Base-by-base conservation (phyloP, 1,140 invertebrate genomes). In the Euura saliciscinereae region DNA sequence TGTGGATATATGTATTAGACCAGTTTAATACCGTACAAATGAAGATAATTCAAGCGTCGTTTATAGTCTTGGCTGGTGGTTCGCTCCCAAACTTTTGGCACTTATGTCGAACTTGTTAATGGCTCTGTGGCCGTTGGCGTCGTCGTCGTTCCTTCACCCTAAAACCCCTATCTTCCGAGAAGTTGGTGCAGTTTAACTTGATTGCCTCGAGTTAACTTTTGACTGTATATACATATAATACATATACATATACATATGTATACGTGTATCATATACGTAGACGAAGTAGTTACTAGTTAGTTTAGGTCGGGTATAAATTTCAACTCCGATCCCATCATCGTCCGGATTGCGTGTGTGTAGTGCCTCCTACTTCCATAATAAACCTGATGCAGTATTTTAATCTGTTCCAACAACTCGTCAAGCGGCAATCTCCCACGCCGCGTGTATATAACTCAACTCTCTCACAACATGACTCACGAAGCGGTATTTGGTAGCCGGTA, bases 41-140 rank as follows among this genome's bases (percentile, higher is more conserved):
- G 28, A 28, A 28, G 28, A 28, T 28, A 28, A 1, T 28, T 28
- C 28, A 28, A 28, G 28, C 28, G 28, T 28, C 28, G 70, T 72
- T 69, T 71, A 74, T 66, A 67, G 42, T 10, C 69, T 70, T 73
- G 70, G 75, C 74, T 76, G 72, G 51, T 13, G 13, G 66, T 78
- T 79, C 77, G 71, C 74, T 4, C 10, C 51, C 6, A 59, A 59
- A 59, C 8, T 59, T 59, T 59, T 59, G 69, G 71, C 75, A 75
- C 74, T 79, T 79, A 75, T 76, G 78, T 77, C 75, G 75, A 79
- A 77, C 78, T 79, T 73, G 78, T 79, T 79, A 79, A 79, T 79
- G 75, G 74, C 70, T 75, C 73, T 68, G 65, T 71, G 74, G 74
- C 45, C 65, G 46, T 69, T 42, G 59, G 66, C 28, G 28, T 67